Conservation (phyloP, 2,797 vertebrate species). For the Lacerta agilis region DNA sequence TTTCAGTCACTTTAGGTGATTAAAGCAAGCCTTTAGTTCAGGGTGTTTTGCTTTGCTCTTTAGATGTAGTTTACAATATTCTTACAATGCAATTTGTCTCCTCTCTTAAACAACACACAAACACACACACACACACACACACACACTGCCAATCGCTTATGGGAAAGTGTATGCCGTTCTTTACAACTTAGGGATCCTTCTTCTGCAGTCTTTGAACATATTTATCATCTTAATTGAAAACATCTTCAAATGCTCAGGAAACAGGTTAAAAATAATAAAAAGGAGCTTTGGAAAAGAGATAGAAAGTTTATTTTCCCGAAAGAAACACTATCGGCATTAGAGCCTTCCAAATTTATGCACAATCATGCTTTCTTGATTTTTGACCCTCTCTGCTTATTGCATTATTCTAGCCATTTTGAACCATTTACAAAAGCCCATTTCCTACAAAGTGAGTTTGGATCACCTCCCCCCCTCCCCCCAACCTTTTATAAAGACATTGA, state of each 20-base stretch:
- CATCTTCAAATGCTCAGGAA: constrained; percentile 65
- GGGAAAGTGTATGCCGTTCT: constrained; percentile 40
- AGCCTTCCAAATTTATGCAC: constrained; percentile 41
- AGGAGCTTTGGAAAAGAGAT: constrained; percentile 46
- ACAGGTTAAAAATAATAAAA: constrained; percentile 30
- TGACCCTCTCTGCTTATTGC: constrained; percentile 36
- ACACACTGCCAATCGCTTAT: neutral
- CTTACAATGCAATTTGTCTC: constrained; percentile 56
- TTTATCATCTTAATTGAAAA: constrained; percentile 75
- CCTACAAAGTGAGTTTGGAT: constrained; percentile 75
- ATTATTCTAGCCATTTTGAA: constrained; percentile 50
- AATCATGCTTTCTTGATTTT: constrained; percentile 54
- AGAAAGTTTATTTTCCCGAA: constrained; percentile 41
- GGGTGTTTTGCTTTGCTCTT: neutral
- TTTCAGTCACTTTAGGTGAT: constrained; percentile 77
- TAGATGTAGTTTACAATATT: constrained; percentile 57
- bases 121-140: neutral
- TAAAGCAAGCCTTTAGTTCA: constrained; percentile 74
- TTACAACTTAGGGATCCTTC: constrained; percentile 50
- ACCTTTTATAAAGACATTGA: constrained; percentile 78
- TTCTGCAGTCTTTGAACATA: constrained; percentile 61
- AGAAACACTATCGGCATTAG: constrained; percentile 52
- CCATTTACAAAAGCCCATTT: constrained; percentile 74
- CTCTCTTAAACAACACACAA: constrained; percentile 47
- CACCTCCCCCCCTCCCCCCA: constrained; percentile 61